These are phyloP conservation scores for Notospermus geniculatus DNA, from an alignment of 1,140 invertebrate genomes.

Conservation along the genomic window DNA sequence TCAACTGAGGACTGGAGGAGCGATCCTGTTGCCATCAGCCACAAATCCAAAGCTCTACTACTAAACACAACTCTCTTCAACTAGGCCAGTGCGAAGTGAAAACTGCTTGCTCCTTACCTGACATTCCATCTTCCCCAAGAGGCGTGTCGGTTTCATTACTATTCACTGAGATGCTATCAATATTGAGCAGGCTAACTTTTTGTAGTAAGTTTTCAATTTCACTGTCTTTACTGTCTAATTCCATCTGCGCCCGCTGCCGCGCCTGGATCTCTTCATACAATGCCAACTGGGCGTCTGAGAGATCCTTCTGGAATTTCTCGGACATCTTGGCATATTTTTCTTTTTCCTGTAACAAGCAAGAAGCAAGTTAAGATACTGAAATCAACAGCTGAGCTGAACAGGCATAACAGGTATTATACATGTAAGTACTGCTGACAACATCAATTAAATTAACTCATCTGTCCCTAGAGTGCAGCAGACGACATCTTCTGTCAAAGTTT, in stretches of 20 bases:
- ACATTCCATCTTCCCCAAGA: conserved; percentile 14
- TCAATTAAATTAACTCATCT: no score
- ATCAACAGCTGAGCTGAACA: no score
- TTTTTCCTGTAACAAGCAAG: conserved; percentile 64
- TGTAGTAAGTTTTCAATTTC: conserved; percentile 90
- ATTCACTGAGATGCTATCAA: conserved; percentile 85
- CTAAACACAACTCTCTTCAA: no score
- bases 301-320: conserved; percentile 77
- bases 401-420: no score
- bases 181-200: conserved; percentile 63
- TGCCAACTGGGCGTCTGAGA: conserved; percentile 77
- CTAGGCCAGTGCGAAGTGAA: no score
- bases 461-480: no score
- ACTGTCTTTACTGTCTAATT: conserved; percentile 91
- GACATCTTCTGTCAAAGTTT: no score
- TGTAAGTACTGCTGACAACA: no score
- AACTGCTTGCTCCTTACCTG: conserved; percentile 6
- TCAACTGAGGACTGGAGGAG: no score
- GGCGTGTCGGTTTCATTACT: conserved; percentile 61
- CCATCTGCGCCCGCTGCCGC: conserved; percentile 84
- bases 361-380: neutral
- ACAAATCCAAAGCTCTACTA: no score
- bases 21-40: no score
- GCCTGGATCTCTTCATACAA: conserved; percentile 68
- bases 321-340: conserved; percentile 89